These are phyloP conservation scores for Morelia viridis DNA, from an alignment of 2,797 vertebrate genomes.

Conservation along the genomic window DNA sequence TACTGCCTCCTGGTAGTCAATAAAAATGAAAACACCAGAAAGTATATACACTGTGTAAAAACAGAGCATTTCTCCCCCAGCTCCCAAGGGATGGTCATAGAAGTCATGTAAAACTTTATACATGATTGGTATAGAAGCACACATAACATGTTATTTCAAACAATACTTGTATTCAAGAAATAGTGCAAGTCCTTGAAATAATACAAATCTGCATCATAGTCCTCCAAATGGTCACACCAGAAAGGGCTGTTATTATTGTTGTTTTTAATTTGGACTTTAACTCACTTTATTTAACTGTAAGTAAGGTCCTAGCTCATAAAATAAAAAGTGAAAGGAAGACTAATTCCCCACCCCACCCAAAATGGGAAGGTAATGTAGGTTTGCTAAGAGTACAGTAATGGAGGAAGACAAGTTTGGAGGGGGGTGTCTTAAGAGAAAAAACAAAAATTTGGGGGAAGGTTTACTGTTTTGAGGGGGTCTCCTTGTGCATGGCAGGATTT, in stretches of 20 bases:
- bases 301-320: neutral
- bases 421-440: neutral
- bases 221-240: neutral
- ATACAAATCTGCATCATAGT: neutral
- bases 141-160: neutral
- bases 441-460: neutral
- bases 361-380: neutral
- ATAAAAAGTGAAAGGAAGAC: neutral
- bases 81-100: neutral
- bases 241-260: neutral
- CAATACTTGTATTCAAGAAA: neutral
- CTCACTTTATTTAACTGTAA: neutral
- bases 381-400: neutral
- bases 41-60: neutral
- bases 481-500: neutral
- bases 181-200: neutral
- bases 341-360: neutral
- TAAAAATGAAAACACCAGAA: neutral
- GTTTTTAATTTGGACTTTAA: conserved; percentile 3
- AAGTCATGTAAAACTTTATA: neutral
- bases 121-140: neutral
- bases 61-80: neutral
- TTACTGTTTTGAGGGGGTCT: neutral
- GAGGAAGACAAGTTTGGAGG: neutral
- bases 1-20: neutral